Base-by-base conservation (phyloP, 2,888 invertebrate species). In the Chrysolina oricalcia region DNA sequence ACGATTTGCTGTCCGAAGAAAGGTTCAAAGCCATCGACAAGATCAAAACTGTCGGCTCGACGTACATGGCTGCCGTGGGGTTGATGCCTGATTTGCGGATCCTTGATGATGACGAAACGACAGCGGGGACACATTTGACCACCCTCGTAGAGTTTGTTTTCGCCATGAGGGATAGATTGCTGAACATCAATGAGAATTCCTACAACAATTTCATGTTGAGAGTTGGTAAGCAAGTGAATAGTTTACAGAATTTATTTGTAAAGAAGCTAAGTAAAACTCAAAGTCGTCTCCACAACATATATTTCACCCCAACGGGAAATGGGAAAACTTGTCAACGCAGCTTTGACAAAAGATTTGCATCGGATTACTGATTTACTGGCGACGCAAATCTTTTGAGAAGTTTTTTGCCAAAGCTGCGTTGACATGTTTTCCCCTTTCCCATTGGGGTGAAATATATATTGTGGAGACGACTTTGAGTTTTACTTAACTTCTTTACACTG, bases 61-160 rank as follows among this genome's bases (percentile, higher is more conserved):
- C 97, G 0, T 98, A 97, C 88, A 97, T 97, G 97, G 96, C 96
- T 0, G 97, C 97, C 0, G 95, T 97, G 6, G 97, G 97, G 0
- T 90, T 97, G 73, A 95, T 96, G 88, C 97, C 97, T 0, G 96
- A 96, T 84, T 91, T 92, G 82, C 90, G 92, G 81, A 93, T 94
- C 87, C 86, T 91, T 15, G 93, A 95, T 84, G 94, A 94, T 75
- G 93, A 92, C 82, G 91, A 91, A 78, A 90, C 90, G 69, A 92
- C 93, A 0, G 92, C 93, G 48, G 91, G 92, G 6, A 89, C 91
- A 27, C 92, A 93, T 86, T 89, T 97, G 91, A 93, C 94, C 35
- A 94, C 95, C 0, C 89, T 97, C n/a, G 94, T 96, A 0, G 97
- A 97, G 85, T 96, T 97, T 86, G 95, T 96, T 10, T 95, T 97